Evolutionary conservation across 30 jellyfish, hydroid and myxozoan species (phyloP).

Genomic region (Hydractinia symbiolongicarpus): DNA sequence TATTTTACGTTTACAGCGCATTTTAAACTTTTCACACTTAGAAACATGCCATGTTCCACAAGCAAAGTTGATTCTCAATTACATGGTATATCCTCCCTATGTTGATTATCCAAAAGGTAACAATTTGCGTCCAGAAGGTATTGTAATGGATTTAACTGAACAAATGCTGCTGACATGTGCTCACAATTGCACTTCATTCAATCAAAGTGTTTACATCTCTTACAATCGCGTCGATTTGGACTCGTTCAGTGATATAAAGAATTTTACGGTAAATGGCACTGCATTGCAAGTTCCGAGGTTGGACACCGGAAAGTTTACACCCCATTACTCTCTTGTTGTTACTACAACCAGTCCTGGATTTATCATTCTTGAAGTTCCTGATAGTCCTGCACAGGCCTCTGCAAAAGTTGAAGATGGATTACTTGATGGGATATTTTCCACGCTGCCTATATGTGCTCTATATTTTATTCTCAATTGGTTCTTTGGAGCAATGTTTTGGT

Average conservation of each 20-base stretch:
- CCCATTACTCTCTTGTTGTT: background rate
- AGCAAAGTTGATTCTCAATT: background rate
- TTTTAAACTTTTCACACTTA: background rate
- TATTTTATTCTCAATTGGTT: constrained; percentile 12
- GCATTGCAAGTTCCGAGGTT: background rate
- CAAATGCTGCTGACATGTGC: background rate
- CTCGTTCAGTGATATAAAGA: background rate
- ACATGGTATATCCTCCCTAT: background rate
- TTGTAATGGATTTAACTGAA: background rate
- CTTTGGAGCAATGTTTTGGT: constrained; percentile 16
- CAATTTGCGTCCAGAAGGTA: constrained; percentile 13
- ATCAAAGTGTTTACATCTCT: background rate
- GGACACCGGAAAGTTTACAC: constrained; percentile 2
- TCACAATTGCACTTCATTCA: constrained; percentile 5
- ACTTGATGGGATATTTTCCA: constrained; percentile 5
- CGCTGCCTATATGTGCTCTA: background rate
- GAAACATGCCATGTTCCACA: constrained; percentile 18
- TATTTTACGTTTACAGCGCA: no score
- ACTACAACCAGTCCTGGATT: constrained; percentile 11
- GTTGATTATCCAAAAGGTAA: constrained; percentile 1
- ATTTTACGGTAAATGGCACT: background rate
- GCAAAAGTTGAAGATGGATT: constrained; percentile 5
- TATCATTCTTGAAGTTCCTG: constrained; percentile 13
- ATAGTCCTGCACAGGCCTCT: constrained; percentile 4
- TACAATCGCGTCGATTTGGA: background rate